A percentile compares a stretch with the other conserved stretches of the same genome.
phyloP scores from a whole-genome alignment of 53 echinoderm and acorn worm species.

The Holothuria scabra region DNA sequence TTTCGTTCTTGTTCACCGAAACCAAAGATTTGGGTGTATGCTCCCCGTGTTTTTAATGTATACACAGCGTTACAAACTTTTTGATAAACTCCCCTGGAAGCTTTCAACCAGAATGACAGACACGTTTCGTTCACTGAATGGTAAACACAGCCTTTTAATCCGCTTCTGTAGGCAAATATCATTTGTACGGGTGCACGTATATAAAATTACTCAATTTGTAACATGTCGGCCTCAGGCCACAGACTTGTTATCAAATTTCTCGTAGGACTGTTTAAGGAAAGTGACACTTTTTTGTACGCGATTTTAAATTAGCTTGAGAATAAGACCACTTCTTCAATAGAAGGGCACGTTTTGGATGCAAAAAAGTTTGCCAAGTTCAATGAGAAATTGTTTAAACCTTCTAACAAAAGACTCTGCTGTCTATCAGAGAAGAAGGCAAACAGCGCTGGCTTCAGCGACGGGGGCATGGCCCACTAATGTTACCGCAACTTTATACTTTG shows the following conservation, averaged over 20 bases:
- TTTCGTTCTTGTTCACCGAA: too few relatives aligned
- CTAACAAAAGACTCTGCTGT: slow-evolving; percentile 8
- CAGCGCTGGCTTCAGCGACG: slow-evolving; percentile 9
- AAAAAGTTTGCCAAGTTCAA: slow-evolving; percentile 25
- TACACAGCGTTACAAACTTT: slow-evolving; percentile 18
- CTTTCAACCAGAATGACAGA: background rate
- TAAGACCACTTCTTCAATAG: slow-evolving; percentile 50
- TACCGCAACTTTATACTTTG: too few relatives aligned
- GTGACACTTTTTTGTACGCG: slow-evolving; percentile 42
- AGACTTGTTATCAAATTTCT: slow-evolving; percentile 38
- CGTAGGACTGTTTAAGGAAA: slow-evolving; percentile 9
- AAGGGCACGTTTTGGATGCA: slow-evolving; percentile 11
- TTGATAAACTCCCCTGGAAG: slow-evolving; percentile 11
- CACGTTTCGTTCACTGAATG: slow-evolving; percentile 30
- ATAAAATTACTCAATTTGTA: slow-evolving; percentile 48
- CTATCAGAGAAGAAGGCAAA: slow-evolving; percentile 19
- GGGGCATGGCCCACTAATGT: too few relatives aligned
- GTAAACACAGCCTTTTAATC: slow-evolving; percentile 29
- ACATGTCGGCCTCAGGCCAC: slow-evolving; percentile 23
- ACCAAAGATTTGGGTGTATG: too few relatives aligned
- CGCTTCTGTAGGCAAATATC: slow-evolving; percentile 46
- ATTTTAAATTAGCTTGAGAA: slow-evolving; percentile 3
- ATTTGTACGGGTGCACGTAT: slow-evolving; percentile 49
- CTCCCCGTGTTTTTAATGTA: background rate
- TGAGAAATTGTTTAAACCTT: slow-evolving; percentile 27